Conservation (phyloP, 2,888 invertebrate genomes). For the Tetragnatha montana region DNA sequence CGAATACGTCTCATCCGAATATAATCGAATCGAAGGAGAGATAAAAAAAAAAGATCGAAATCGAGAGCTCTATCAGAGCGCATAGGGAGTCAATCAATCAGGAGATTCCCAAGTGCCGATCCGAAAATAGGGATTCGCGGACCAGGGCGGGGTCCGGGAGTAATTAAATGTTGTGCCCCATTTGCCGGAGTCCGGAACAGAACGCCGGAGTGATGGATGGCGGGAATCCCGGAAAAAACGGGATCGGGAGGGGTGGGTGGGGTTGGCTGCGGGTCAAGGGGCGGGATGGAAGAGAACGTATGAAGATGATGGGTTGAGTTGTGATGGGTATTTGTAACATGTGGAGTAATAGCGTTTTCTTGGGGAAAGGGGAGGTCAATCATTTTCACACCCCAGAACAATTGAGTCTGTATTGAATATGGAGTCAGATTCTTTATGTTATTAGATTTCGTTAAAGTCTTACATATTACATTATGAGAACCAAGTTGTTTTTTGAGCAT, state of each 20-base stretch:
- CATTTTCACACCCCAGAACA: no score
- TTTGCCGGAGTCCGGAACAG: constrained; percentile 26
- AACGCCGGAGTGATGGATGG: constrained; percentile 24
- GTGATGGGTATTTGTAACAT: no score
- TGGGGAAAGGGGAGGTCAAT: no score
- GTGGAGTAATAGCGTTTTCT: no score
- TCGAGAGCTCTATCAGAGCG: constrained; percentile 38
- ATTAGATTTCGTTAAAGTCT: no score
- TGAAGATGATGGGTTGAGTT: no score
- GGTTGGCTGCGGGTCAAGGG: constrained; percentile 31
- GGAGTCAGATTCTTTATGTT: no score
- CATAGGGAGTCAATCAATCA: constrained; percentile 58
- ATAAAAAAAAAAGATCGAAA: neutral
- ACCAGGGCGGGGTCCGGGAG: constrained; percentile 51
- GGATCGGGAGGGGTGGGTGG: constrained; percentile 10
- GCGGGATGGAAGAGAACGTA: constrained; percentile 29
- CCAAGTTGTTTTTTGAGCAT: no score
- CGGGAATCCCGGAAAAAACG: neutral
- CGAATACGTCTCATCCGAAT: neutral
- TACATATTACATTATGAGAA: no score
- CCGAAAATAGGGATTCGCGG: constrained; percentile 58
- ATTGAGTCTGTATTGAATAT: no score
- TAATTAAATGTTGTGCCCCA: constrained; percentile 16
- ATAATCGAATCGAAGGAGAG: no score
- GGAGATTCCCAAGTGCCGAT: constrained; percentile 55